These are phyloP conservation scores for Sebastes miniatus DNA, from an alignment of 2,797 vertebrate species.

Conservation along the genomic window DNA sequence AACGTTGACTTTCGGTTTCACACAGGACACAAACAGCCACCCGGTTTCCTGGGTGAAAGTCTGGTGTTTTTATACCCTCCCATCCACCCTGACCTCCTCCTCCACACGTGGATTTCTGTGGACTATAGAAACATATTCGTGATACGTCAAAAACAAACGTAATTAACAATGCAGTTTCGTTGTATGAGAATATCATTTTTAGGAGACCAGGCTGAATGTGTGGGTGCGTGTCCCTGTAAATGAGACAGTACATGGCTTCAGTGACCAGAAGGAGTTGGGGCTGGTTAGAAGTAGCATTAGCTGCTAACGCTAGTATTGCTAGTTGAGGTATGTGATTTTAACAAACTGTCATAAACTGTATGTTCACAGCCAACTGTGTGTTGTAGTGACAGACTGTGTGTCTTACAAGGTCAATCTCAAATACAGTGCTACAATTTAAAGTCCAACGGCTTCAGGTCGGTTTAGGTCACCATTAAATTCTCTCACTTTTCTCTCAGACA, in stretches of 20 bases:
- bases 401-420: too few species aligned
- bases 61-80: background rate
- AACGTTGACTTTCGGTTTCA: too few species aligned
- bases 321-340: too few species aligned
- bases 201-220: background rate
- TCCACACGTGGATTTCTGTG: background rate
- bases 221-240: too few species aligned
- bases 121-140: background rate
- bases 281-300: too few species aligned
- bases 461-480: background rate
- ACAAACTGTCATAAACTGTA: too few species aligned
- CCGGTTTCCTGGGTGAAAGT: background rate
- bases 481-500: background rate
- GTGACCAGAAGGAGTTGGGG: too few species aligned
- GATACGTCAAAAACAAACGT: background rate
- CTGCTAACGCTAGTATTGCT: too few species aligned
- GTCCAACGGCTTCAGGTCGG: slow-evolving; percentile 1
- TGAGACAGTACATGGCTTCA: too few species aligned
- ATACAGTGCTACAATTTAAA: slow-evolving; percentile 13
- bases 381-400: too few species aligned
- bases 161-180: background rate
- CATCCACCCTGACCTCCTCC: background rate
- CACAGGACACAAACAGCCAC: background rate
- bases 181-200: background rate
- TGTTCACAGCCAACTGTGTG: too few species aligned